These are phyloP conservation scores for Chlamydotis undulata DNA, from an alignment of 2,113 vertebrate genomes.

Conservation along the genomic window DNA sequence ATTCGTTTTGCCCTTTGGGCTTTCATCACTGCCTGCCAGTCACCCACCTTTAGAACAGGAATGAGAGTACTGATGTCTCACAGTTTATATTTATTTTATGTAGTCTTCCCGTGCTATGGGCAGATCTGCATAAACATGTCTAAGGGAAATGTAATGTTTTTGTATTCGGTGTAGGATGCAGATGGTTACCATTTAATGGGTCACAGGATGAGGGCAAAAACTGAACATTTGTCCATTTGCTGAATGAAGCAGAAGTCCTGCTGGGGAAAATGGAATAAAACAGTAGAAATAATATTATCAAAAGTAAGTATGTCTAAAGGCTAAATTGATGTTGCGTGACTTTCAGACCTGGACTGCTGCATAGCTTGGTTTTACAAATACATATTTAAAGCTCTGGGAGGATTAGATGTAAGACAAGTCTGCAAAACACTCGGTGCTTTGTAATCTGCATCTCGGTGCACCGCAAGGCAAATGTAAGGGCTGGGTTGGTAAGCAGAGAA, in stretches of 20 bases:
- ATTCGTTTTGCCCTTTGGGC: not conserved
- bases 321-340: not conserved
- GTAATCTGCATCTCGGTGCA: not conserved
- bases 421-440: not conserved
- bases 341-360: not conserved
- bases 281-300: not conserved
- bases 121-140: not conserved
- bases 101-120: not conserved
- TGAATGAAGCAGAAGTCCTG: constrained; percentile 5
- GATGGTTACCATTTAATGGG: constrained; percentile 8
- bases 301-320: not conserved
- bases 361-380: not conserved
- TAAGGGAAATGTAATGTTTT: not conserved
- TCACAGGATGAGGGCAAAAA: not conserved
- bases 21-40: not conserved
- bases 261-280: not conserved
- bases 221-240: not conserved
- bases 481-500: not conserved
- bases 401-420: not conserved
- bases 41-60: not conserved
- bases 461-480: not conserved
- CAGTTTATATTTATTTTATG: not conserved
- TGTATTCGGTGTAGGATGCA: not conserved
- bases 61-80: not conserved
- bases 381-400: not conserved